A percentile compares a stretch with the other conserved stretches of the same genome.
These are phyloP conservation scores for Chydorus sphaericus DNA, from an alignment of 2,888 invertebrate species.

Conservation along the genomic window DNA sequence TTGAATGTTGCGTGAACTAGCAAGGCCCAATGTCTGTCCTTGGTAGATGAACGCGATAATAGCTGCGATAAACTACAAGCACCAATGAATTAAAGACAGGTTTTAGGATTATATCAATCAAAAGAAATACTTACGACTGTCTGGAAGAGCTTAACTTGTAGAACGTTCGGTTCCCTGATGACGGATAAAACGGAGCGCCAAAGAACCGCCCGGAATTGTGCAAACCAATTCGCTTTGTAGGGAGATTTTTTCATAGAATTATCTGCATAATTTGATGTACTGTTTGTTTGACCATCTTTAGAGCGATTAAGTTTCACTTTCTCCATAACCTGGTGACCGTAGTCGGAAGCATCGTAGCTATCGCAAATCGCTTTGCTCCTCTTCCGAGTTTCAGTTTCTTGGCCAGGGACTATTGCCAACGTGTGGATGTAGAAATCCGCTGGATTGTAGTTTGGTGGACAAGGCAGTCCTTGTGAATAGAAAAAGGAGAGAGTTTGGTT, in stretches of 20 bases:
- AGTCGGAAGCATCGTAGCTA: constrained; percentile 36
- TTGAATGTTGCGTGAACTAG: constrained; percentile 86
- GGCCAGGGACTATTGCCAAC: constrained; percentile 31
- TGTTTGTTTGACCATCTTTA: neutral
- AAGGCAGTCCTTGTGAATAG: constrained; percentile 24
- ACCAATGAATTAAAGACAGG: no score
- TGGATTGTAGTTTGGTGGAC: constrained; percentile 33
- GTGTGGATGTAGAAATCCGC: constrained; percentile 35
- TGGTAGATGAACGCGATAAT: constrained; percentile 77
- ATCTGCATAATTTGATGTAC: neutral
- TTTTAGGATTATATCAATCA: no score
- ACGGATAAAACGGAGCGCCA: constrained; percentile 83
- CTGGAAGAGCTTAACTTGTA: constrained; percentile 75
- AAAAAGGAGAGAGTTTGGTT: constrained; percentile 24
- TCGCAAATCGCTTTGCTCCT: constrained; percentile 12
- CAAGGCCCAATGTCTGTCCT: constrained; percentile 62
- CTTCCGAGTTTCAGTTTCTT: constrained; percentile 24
- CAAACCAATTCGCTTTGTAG: constrained; percentile 73
- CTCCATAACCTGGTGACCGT: neutral
- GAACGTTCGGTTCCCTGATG: constrained; percentile 75
- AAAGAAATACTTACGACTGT: constrained; percentile 52
- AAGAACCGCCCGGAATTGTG: constrained; percentile 74
- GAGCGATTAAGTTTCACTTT: neutral
- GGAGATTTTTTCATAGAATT: constrained; percentile 31
- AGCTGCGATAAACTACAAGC: constrained; percentile 61